Evolutionary conservation across 2,888 invertebrate genomes (phyloP), one percentile per base, ranked within the genome.

Genomic region (Eledone cirrhosa): DNA sequence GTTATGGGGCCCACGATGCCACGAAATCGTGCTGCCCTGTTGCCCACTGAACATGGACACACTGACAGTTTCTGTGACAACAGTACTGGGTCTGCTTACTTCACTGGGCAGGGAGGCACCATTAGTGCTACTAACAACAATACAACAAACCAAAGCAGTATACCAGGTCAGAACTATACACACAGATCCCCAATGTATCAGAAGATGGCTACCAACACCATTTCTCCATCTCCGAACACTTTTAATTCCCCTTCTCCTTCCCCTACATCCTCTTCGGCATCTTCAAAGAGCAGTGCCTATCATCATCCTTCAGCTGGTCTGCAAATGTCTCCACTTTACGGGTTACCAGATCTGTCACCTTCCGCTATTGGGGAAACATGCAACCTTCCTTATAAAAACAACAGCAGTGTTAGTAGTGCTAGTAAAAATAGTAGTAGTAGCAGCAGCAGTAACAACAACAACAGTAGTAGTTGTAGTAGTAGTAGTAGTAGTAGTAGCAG

Each of bases 171-270:
- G 13, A 72, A 72, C 33, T 72, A 72, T 33, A 29, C 33, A 41
- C 33, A 41, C 33, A 41, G 69, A n/a, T 72, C 69, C 29, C 41
- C 69, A 13, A 72, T 72, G 33, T 72, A 72, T 41, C 69, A 72
- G 22, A 67, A 22, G 13, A 31, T 72, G 1, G 69, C 33, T 72
- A n/a, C 69, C 41, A 41, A 41, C 14, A 29, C 69, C 14, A 41
- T 72, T 72, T 31, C 69, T 13, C 69, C 69, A 2, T 72, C 69
- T 3, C 69, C 69, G 31, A 72, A 72, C 41, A 31, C 69, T 72
- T 72, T 41, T 33, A 31, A 72, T 72, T 72, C 69, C 31, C 69
- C 69, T 2, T 72, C 69, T 5, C 69, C 69, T 33, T 72, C 69
- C 8, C n/a, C 41, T 5, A 33, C 69, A 72, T 72, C 69, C n/a